Evolutionary conservation across 2,888 invertebrate genomes (phyloP).

Genomic region (Pollenia amentaria): DNA sequence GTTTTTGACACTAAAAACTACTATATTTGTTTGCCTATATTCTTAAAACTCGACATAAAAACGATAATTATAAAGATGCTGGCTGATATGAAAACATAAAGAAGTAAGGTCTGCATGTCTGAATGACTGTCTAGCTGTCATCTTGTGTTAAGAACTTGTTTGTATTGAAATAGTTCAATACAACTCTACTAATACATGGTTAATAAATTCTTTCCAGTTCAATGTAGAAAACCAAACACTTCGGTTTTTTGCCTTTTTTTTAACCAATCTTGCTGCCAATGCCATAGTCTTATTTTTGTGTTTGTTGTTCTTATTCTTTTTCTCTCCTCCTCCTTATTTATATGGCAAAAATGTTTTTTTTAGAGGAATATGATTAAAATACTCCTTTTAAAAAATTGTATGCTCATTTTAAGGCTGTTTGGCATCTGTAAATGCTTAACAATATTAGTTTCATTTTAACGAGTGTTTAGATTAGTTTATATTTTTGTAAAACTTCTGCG

Average conservation of each 20-base stretch:
- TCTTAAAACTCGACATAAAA: no score
- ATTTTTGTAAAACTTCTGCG: slow-evolving; percentile 8
- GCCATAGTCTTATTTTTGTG: slow-evolving; percentile 21
- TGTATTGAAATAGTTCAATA: no score
- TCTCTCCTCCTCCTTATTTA: background rate
- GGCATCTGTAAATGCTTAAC: slow-evolving; percentile 28
- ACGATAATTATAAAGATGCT: background rate
- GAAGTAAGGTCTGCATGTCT: background rate
- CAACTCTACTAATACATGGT: background rate
- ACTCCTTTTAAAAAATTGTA: slow-evolving; percentile 3
- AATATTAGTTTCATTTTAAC: slow-evolving; percentile 64
- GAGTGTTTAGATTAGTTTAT: slow-evolving; percentile 59
- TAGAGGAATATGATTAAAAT: slow-evolving; percentile 14
- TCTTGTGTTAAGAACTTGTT: no score
- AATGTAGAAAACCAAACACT: slow-evolving; percentile 33
- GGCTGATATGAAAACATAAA: no score
- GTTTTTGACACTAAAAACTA: no score
- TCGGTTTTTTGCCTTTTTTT: slow-evolving; percentile 1
- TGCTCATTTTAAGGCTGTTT: slow-evolving; percentile 46
- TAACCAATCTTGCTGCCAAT: slow-evolving; percentile 23
- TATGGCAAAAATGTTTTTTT: background rate
- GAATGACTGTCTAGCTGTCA: slow-evolving; percentile 6
- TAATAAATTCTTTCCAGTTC: slow-evolving; percentile 2
- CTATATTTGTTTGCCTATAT: no score
- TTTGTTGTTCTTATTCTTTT: background rate